Evolutionary conservation across 1,140 invertebrate genomes (phyloP).

Genomic region (Drosophila equinoxialis): DNA sequence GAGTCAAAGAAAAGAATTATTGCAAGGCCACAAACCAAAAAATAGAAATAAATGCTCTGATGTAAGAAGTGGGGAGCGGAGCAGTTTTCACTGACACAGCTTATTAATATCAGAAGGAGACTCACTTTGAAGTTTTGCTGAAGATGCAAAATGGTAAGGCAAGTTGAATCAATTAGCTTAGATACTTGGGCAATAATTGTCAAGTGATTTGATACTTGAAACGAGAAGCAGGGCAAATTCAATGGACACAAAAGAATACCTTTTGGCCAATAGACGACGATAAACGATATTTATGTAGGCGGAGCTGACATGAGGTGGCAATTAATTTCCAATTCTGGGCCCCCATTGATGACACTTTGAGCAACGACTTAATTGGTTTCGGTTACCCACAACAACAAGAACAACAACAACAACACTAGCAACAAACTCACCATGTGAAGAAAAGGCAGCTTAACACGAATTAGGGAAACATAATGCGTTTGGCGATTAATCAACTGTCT

Average conservation of each 20-base stretch:
- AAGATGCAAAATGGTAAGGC: constrained; percentile 28
- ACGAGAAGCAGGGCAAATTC: constrained; percentile 26
- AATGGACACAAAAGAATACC: constrained; percentile 19
- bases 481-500: constrained; percentile 75
- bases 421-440: constrained; percentile 10
- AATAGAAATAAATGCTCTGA: not conserved
- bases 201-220: constrained; percentile 32
- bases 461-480: constrained; percentile 73
- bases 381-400: constrained; percentile 44
- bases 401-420: constrained; percentile 28
- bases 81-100: not conserved
- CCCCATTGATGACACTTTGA: constrained; percentile 76
- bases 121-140: constrained; percentile 53
- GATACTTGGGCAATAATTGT: constrained; percentile 40
- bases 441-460: constrained; percentile 53
- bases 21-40: constrained; percentile 24
- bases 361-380: constrained; percentile 71
- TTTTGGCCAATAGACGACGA: constrained; percentile 41
- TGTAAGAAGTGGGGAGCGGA: not conserved
- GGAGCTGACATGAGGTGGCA: constrained; percentile 53
- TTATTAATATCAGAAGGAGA: constrained; percentile 48
- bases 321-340: constrained; percentile 72
- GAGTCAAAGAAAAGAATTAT: constrained; percentile 29
- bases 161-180: constrained; percentile 50
- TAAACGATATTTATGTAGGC: not conserved